Evolutionary conservation across 1,140 invertebrate genomes (phyloP), one percentile per base, ranked within the genome.

Genomic region (Drosophila varians): DNA sequence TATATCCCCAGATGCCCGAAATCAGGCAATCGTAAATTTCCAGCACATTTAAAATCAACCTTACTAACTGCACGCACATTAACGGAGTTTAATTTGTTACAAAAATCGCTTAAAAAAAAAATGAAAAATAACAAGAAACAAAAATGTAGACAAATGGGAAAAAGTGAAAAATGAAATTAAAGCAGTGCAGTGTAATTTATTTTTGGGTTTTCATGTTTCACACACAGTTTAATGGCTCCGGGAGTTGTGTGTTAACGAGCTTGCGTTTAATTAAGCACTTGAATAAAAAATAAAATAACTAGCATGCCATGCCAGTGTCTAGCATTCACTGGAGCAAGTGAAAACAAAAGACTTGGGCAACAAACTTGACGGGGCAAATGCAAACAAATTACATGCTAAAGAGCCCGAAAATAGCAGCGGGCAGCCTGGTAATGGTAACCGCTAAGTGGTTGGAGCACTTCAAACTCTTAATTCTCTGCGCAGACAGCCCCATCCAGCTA

Each of bases 331-430:
- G 45, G 19, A 26, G 40, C 43, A 57, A 74, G 79, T 76, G 79
- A 84, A 84, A 86, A 86, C 80, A 87, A 86, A 82, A 70, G 80
- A 86, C 82, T 84, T 82, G 56, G 52, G 82, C 82, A 86, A 86
- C 74, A 68, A 88, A 72, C 82, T 38, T 56, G 46, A 51, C 72
- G 11, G 28, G 28, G 28, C 28, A 31, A 66, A 83, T 42, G 42
- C 19, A 56, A 55, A 70, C 73, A 60, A 77, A 82, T 79, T 70
- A 61, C 40, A 55, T 54, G 55, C 43, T 68, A 68, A 66, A 45
- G 46, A 71, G 28, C 38, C 28, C 9, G 7, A 54, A 19, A 34
- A 9, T 31, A 53, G 12, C 62, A 65, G 60, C 25, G 36, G 45
- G 25, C 43, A 48, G 42, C 16, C 31, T 9, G 19, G 28, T 34